phyloP scores from a whole-genome alignment of 1,140 invertebrate species.

The Drosophila lini region DNA sequence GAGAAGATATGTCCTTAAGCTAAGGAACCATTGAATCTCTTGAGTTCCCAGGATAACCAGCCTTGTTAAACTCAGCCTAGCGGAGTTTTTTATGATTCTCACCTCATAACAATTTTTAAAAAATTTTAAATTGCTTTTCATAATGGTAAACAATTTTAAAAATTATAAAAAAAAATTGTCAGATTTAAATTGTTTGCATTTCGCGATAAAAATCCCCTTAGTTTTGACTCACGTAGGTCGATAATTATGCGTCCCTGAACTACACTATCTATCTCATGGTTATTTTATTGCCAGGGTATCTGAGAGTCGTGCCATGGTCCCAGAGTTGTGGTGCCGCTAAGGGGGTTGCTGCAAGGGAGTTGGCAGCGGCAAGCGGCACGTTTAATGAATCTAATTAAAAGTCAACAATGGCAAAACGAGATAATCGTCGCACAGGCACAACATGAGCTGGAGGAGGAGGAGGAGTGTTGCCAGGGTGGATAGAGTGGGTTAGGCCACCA shows the following conservation, averaged over 20 bases:
- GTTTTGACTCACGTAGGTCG: neutral
- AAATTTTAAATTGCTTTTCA: no score
- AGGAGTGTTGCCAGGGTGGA: slow-evolving; percentile 5
- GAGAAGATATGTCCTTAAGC: neutral
- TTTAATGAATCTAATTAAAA: slow-evolving; percentile 84
- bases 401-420: slow-evolving; percentile 82
- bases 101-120: no score
- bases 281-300: slow-evolving; percentile 29
- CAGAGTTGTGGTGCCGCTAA: slow-evolving; percentile 8
- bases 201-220: neutral
- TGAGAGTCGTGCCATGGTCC: slow-evolving; percentile 13
- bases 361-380: slow-evolving; percentile 69
- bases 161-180: neutral
- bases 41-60: no score
- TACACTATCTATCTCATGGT: neutral
- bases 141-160: neutral
- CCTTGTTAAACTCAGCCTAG: no score
- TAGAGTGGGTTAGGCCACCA: slow-evolving; percentile 23
- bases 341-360: slow-evolving; percentile 36
- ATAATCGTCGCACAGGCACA: slow-evolving; percentile 69
- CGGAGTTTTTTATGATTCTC: no score
- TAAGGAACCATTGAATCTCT: neutral
- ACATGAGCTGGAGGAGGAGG: slow-evolving; percentile 8
- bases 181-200: no score
- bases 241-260: slow-evolving; percentile 9